Percentiles rank a stretch among this genome's conserved stretches.
These are phyloP conservation scores for Nyctibius grandis DNA, from an alignment of 2,797 vertebrate species.

Conservation along the genomic window DNA sequence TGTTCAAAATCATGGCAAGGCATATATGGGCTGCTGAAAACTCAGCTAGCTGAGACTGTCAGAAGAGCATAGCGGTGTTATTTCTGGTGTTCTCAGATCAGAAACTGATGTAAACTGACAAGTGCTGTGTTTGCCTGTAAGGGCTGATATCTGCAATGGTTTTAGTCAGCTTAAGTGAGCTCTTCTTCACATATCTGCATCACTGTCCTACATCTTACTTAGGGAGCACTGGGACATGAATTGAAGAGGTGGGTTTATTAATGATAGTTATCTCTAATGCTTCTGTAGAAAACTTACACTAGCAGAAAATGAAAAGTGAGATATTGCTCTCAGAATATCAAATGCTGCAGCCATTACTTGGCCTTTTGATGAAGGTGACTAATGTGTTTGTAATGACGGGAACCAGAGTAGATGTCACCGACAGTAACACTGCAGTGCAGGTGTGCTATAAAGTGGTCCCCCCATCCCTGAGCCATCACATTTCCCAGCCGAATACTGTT, in stretches of 20 bases:
- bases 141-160: background rate
- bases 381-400: background rate
- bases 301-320: background rate
- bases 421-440: background rate
- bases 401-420: background rate
- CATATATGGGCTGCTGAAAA: background rate
- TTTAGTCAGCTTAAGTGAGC: background rate
- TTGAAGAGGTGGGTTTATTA: background rate
- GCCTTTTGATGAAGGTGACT: fast-evolving
- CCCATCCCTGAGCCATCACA: background rate
- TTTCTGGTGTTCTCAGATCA: background rate
- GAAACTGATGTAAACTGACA: slow-evolving; percentile 33
- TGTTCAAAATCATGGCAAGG: background rate
- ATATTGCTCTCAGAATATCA: background rate
- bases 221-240: background rate
- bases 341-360: background rate
- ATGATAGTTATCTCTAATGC: background rate
- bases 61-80: background rate
- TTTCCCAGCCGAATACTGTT: background rate
- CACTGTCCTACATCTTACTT: background rate
- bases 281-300: background rate
- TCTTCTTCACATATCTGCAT: background rate
- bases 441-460: background rate
- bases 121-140: background rate
- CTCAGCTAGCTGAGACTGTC: background rate